A percentile compares a stretch with the other conserved stretches of the same genome.
phyloP scores from a whole-genome alignment of 2,888 invertebrate species.

The Andricus curvator region DNA sequence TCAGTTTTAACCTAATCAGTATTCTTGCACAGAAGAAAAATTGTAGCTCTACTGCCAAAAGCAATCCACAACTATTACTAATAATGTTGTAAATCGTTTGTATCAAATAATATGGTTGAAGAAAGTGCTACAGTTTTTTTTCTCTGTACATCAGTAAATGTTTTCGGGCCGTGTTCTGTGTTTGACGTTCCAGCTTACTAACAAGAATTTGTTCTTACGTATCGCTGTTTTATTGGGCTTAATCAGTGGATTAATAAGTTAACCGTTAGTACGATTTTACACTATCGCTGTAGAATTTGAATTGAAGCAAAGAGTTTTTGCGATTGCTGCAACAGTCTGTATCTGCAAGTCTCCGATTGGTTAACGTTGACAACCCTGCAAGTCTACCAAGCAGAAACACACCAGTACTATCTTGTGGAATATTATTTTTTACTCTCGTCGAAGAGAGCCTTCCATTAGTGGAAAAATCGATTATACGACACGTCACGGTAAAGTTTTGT shows the following conservation, averaged over 20 bases:
- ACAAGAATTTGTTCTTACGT: background rate
- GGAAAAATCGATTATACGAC: background rate
- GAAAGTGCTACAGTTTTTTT: slow-evolving; percentile 3
- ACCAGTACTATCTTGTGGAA: background rate
- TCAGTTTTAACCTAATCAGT: slow-evolving; percentile 24
- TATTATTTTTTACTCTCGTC: background rate
- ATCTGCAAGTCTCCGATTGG: slow-evolving; percentile 62
- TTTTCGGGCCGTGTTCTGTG: slow-evolving; percentile 33
- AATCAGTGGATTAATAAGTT: slow-evolving; percentile 4
- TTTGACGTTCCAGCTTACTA: slow-evolving; percentile 32
- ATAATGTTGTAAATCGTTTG: too few relatives aligned
- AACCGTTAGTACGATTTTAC: background rate
- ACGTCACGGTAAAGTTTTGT: slow-evolving; percentile 4
- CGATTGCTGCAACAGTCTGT: slow-evolving; percentile 49
- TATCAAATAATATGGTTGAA: too few relatives aligned
- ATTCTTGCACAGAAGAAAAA: background rate
- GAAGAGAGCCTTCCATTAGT: background rate
- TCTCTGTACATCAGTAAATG: slow-evolving; percentile 19
- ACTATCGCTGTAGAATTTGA: slow-evolving; percentile 40
- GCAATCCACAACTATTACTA: too few relatives aligned
- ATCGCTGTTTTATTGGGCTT: slow-evolving; percentile 39
- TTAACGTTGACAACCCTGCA: slow-evolving; percentile 27
- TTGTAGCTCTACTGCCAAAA: background rate
- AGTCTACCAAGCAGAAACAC: slow-evolving; percentile 13
- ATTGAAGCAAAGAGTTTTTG: slow-evolving; percentile 43